Conservation (phyloP, 2,888 invertebrate species). For the Amphiduros pacificus region DNA sequence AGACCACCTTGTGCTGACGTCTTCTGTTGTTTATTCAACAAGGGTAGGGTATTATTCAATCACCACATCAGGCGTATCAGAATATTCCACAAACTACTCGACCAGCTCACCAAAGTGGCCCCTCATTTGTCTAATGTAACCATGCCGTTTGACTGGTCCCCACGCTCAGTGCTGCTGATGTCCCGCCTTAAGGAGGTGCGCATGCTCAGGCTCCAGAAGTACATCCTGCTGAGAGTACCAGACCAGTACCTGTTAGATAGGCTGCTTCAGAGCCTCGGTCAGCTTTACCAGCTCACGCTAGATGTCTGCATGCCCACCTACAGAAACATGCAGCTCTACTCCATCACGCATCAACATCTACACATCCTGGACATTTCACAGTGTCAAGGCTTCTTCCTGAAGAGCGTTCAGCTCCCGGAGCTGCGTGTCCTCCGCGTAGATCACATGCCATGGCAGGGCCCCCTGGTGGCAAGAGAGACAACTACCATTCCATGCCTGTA, state of each 20-base stretch:
- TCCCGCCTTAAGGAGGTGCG: conserved; percentile 1
- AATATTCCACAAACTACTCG: conserved; percentile 6
- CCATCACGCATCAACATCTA: conserved; percentile 1
- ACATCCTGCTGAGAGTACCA: background rate
- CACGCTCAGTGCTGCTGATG: conserved; percentile 11
- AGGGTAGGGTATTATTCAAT: conserved; percentile 5
- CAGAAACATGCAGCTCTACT: background rate
- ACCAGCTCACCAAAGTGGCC: conserved; percentile 8
- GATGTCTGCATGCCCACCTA: background rate
- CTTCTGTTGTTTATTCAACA: conserved; percentile 19
- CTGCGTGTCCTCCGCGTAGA: background rate
- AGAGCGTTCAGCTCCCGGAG: background rate
- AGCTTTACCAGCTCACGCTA: background rate
- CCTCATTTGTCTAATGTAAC: background rate
- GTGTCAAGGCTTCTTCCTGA: conserved; percentile 5
- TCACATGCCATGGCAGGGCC: background rate
- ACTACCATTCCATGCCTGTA: conserved; percentile 9
- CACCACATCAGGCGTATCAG: conserved; percentile 3
- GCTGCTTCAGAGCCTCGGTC: background rate
- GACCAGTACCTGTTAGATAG: conserved; percentile 4
- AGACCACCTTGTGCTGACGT: conserved; percentile 10
- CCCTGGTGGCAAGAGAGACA: background rate
- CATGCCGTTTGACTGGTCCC: conserved; percentile 15
- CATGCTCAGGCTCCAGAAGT: background rate
- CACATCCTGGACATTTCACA: background rate